Evolutionary conservation across 2,113 vertebrate genomes (phyloP), one percentile per base, ranked within the genome.

Genomic region (Scolopax mira): DNA sequence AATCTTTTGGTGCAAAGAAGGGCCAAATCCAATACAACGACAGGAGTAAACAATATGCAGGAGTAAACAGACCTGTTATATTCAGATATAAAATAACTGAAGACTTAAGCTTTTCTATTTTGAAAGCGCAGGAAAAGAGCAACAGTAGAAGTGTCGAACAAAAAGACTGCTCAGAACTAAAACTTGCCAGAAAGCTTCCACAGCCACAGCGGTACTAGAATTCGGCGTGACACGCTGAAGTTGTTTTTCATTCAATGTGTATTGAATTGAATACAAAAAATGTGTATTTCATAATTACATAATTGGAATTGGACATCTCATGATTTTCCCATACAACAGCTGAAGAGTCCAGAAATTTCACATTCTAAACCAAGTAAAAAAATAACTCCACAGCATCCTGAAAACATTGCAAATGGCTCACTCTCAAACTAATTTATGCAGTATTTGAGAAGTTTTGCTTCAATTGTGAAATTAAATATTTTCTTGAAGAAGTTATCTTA

Each of bases 41-140:
- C 0, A 70, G 8, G 27, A n/a, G n/a, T n/a, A n/a, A n/a, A n/a
- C n/a, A n/a, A 48, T 61, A n/a, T 24, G 31, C 15, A 70, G n/a
- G 25, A 77, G 19, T 65, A 95, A 77, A 70, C 5, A 91, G 61
- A 78, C 4, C 22, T 86, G 19, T 57, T 82, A 79, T 30, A 48
- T 7, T 17, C 54, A 81, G 52, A 65, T 19, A 27, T 18, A 73
- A 77, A 57, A 51, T 22, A 89, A 82, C 30, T 35, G 44, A 78
- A 87, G 25, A 42, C 18, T 67, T 87, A 17, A 58, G 9, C 31
- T 88, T 69, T 90, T 78, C 54, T 18, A 61, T 57, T 83, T 37
- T n/a, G n/a, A 61, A 86, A 91, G 8, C 16, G 7, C 22, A 75
- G 33, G 37, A 85, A 60, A 87, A 87, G 57, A 89, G 23, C 25